Evolutionary conservation across 2,888 invertebrate species (phyloP).

Genomic region (Philhelius pedissequus): DNA sequence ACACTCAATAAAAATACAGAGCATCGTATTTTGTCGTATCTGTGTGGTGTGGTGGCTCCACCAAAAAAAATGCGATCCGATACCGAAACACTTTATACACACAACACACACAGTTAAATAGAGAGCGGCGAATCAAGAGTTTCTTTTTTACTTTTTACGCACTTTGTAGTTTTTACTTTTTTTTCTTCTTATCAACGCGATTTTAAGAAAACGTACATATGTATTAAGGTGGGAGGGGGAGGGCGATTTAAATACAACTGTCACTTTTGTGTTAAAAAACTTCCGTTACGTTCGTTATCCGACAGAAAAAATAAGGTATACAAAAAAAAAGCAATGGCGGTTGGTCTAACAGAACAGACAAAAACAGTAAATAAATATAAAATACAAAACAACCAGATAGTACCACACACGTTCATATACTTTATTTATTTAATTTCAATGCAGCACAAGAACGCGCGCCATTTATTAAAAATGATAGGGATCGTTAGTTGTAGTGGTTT

Average conservation of each 20-base stretch:
- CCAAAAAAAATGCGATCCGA: not conserved
- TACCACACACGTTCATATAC: slow-evolving; percentile 52
- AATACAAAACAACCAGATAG: slow-evolving; percentile 43
- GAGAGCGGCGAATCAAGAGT: not conserved
- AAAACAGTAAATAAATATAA: slow-evolving; percentile 10
- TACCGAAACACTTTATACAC: not conserved
- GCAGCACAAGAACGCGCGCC: slow-evolving; percentile 61
- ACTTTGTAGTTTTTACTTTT: slow-evolving; percentile 30
- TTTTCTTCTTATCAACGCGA: not conserved
- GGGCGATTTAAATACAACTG: slow-evolving; percentile 36
- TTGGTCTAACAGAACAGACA: slow-evolving; percentile 25
- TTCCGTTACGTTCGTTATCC: slow-evolving; percentile 48
- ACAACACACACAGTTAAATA: not conserved
- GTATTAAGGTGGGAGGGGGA: not conserved
- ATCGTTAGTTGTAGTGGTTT: slow-evolving; percentile 43
- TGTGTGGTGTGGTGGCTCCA: no score
- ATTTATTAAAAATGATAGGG: slow-evolving; percentile 56
- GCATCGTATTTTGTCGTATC: not conserved
- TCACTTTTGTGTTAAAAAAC: slow-evolving; percentile 45
- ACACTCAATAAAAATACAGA: slow-evolving; percentile 11
- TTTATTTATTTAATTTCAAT: slow-evolving; percentile 37
- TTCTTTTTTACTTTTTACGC: slow-evolving; percentile 34
- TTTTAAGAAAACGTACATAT: no score
- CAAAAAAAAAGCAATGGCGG: slow-evolving; percentile 32
- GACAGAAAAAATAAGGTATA: slow-evolving; percentile 6